Conservation (phyloP, 92 coral and sea anemone genomes). For the Porites divaricata region DNA sequence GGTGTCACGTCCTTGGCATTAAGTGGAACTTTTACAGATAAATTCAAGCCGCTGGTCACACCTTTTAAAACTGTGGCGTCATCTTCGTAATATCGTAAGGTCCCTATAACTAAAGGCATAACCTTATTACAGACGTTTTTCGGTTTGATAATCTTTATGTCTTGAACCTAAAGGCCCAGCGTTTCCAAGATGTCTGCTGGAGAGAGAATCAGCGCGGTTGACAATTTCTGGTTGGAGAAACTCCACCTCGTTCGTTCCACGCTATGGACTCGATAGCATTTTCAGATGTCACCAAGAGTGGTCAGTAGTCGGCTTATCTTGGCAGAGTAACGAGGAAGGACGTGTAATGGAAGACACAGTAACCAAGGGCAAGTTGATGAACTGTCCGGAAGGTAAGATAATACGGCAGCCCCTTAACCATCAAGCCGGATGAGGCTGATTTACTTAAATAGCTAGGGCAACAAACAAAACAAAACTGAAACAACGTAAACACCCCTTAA, state of each 20-base stretch:
- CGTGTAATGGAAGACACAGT: constrained; percentile 19
- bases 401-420: not conserved
- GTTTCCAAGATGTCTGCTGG: constrained; percentile 23
- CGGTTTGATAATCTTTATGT: not conserved
- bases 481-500: no score
- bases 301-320: constrained; percentile 46
- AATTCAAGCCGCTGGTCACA: no score
- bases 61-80: no score
- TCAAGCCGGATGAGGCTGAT: no score
- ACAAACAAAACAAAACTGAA: no score
- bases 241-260: constrained; percentile 21
- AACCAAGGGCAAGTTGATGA: constrained; percentile 28
- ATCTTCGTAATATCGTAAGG: no score
- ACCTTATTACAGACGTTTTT: no score
- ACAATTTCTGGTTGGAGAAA: not conserved
- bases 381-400: constrained; percentile 36
- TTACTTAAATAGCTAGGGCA: no score
- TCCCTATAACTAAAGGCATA: no score
- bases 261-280: constrained; percentile 22
- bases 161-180: not conserved
- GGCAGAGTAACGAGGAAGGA: constrained; percentile 36
- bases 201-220: not conserved
- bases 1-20: no score
- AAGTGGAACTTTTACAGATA: no score
- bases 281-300: constrained; percentile 46